Evolutionary conservation across 2,113 vertebrate genomes (phyloP).

Genomic region (Cryptotis parvus): DNA sequence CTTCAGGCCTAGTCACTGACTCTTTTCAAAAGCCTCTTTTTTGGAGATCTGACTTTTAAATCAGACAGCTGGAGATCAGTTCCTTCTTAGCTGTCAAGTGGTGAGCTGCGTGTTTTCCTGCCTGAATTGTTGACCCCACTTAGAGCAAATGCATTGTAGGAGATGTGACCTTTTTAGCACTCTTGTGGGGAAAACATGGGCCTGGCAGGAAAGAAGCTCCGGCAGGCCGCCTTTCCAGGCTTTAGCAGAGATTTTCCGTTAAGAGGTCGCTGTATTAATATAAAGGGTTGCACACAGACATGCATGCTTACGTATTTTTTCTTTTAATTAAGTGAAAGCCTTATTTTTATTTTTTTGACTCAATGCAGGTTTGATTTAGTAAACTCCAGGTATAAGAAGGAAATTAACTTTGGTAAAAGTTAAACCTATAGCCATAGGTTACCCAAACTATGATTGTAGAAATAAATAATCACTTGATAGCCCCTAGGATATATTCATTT

Average conservation of each 20-base stretch:
- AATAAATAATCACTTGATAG: background rate
- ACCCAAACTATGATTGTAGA: background rate
- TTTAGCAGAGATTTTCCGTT: background rate
- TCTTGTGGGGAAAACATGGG: constrained; percentile 15
- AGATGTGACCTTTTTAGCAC: constrained; percentile 53
- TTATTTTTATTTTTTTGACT: background rate
- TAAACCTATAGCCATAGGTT: background rate
- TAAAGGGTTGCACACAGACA: background rate
- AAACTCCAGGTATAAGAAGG: background rate
- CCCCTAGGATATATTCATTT: background rate
- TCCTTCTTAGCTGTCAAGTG: constrained; percentile 68
- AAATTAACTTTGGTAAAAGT: background rate
- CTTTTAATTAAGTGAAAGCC: background rate
- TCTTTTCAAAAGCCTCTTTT: constrained; percentile 59
- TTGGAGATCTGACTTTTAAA: constrained; percentile 73
- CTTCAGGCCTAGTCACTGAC: constrained; percentile 26
- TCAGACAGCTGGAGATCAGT: constrained; percentile 72
- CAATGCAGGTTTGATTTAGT: background rate
- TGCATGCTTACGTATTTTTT: background rate
- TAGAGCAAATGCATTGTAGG: constrained; percentile 21
- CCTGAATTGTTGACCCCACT: constrained; percentile 72
- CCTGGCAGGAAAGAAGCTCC: constrained; percentile 13
- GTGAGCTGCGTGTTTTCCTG: constrained; percentile 59
- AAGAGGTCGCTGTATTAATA: background rate
- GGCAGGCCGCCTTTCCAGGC: constrained; percentile 46